Evolutionary conservation across 1,140 invertebrate genomes (phyloP), one percentile per base, ranked within the genome.

Genomic region (Nasonia giraulti): DNA sequence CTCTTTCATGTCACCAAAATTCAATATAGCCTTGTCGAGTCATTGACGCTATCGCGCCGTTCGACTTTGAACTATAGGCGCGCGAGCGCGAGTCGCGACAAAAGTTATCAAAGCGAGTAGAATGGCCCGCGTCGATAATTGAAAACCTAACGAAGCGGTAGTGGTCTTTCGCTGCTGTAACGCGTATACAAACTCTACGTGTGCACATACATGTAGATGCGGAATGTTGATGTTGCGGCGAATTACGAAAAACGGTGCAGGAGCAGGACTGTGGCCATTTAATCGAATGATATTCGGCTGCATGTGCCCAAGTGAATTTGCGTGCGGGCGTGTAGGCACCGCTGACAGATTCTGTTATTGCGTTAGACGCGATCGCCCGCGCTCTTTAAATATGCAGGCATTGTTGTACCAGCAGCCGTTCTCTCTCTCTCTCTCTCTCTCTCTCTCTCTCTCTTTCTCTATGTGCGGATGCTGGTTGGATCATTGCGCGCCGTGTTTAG

Each of bases 261-360:
- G n/a, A n/a, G n/a, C 14, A 62, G 55, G 75, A 27, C 1, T 17
- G 2, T 6, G 20, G 10, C 44, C 27, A 27, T 50, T 8, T 78
- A 78, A 78, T 66, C 50, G 12, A 78, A 66, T 78, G 27, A 66
- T 66, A 78, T 78, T 78, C 50, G 50, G n/a, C 50, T 27, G 17
- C 17, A n/a, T 62, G 55, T 62, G 17, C 7, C 44, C 20, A 17
- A 23, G 55, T 66, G 11, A 78, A 78, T 78, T 78, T 78, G 76
- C 27, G 50, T 47, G 68, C 68, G 27, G 11, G 40, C 37, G 10
- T 74, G 17, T 74, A 40, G 4, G 68, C 31, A 71, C 23, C 23
- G 10, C 68, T 71, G 68, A 33, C 68, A 33, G 31, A 74, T 74
- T 74, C 37, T 74, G 20, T 37, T 74, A 40, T n/a, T 74, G 12